Evolutionary conservation across 2,888 invertebrate species (phyloP), one percentile per base, ranked within the genome.

Genomic region (Ornithoptera alexandrae): DNA sequence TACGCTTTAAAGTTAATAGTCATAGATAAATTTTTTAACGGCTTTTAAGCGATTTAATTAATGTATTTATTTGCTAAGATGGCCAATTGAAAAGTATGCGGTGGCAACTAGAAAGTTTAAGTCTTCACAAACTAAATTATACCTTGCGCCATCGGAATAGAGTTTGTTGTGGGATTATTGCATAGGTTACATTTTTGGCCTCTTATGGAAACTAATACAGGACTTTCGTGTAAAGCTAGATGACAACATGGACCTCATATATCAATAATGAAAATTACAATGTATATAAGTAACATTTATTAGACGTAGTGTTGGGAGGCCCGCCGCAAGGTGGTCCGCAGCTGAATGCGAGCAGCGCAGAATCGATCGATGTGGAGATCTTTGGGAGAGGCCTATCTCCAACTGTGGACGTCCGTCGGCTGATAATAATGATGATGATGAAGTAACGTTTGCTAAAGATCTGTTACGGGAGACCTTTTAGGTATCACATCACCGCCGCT

Each of bases 61-160:
- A 62, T 56, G 39, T 22, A 67, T 61, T 17, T 67, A 42, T 36
- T 53, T 53, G 56, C 42, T 42, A 62, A 36, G n/a, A 60, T 61
- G n/a, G 42, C 12, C 5, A 56, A 56, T 20, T 5, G 18, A 20
- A 56, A 56, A 20, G 56, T 20, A 56, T 56, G 20, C 15, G 56
- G 56, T 56, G 56, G 56, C n/a, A 20, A 56, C 56, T n/a, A 56
- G 56, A 56, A 56, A 56, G 56, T 56, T 18, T 20, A 20, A 20
- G 7, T 10, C 10, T 1, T 46, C n/a, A 10, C 56, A 20, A 20
- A 56, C 6, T 56, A 56, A 56, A n/a, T 56, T 56, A 20, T 20
- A n/a, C n/a, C 56, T 56, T 56, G 7, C 18, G 20, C 1, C 20
- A 3, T 15, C 8, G 7, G 20, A 20, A 20, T 56, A 56, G 8